Evolutionary conservation across 2,797 vertebrate species (phyloP).

Genomic region (Spondyliosoma cantharus): DNA sequence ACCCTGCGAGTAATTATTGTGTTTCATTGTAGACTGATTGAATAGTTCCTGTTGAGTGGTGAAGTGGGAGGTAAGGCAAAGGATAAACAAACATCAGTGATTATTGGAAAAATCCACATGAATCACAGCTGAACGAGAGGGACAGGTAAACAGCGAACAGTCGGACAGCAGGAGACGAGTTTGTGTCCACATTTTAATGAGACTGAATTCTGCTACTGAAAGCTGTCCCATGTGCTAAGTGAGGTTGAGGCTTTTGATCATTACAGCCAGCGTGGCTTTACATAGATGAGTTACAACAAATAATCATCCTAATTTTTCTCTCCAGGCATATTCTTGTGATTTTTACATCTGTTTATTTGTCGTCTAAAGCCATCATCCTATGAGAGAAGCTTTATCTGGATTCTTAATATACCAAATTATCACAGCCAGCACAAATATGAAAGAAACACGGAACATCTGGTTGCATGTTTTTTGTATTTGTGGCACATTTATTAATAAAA

Average conservation of each 20-base stretch:
- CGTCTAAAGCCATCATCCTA: constrained; percentile 4
- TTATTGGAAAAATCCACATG: constrained; percentile 68
- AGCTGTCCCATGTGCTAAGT: constrained; percentile 16
- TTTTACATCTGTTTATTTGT: constrained; percentile 15
- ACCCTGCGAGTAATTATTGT: constrained; percentile 62
- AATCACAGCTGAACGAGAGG: constrained; percentile 60
- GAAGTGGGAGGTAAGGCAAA: constrained; percentile 56
- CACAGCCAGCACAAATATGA: neutral
- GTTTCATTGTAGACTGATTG: constrained; percentile 60
- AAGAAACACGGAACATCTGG: neutral
- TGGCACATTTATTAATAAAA: constrained; percentile 7
- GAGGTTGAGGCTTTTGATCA: constrained; percentile 41
- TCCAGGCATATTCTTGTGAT: neutral
- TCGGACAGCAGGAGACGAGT: constrained; percentile 23
- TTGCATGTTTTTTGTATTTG: neutral
- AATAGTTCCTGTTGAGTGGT: constrained; percentile 51
- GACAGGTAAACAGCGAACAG: constrained; percentile 62
- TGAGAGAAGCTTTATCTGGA: neutral
- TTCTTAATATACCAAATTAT: constrained; percentile 1
- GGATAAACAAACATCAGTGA: constrained; percentile 74
- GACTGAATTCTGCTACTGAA: constrained; percentile 21
- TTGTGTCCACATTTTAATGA: constrained; percentile 50
- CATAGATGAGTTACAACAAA: constrained; percentile 39
- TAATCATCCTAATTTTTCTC: neutral
- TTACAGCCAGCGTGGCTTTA: constrained; percentile 6